Evolutionary conservation across 2,888 invertebrate species (phyloP).

Genomic region (Stenurella melanura): DNA sequence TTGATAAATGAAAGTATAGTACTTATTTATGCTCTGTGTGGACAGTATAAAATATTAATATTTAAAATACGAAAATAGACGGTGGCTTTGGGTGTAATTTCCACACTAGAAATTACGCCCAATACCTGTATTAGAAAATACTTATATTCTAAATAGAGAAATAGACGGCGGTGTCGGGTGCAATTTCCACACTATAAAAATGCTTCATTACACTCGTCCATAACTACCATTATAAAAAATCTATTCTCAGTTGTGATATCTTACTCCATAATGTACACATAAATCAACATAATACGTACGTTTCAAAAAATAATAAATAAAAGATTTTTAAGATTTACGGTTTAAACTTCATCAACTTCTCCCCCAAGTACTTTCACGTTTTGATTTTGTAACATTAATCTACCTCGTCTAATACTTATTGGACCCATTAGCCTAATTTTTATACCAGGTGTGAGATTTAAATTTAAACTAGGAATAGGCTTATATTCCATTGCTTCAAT

Average conservation of each 20-base stretch:
- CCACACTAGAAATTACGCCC: too few relatives aligned
- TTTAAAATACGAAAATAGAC: too few relatives aligned
- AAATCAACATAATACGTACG: neutral
- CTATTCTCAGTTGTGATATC: neutral
- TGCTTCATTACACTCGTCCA: too few relatives aligned
- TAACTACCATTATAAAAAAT: constrained; percentile 25
- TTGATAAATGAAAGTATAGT: too few relatives aligned
- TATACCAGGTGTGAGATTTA: constrained; percentile 78
- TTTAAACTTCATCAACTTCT: constrained; percentile 78
- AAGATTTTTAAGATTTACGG: neutral
- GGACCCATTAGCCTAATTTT: constrained; percentile 82
- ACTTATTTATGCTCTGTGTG: too few relatives aligned
- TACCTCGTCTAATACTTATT: constrained; percentile 81
- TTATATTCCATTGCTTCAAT: constrained; percentile 83
- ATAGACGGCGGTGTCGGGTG: too few relatives aligned
- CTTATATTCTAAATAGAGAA: too few relatives aligned
- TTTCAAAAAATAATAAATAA: neutral
- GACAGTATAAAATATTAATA: too few relatives aligned
- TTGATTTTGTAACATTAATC: constrained; percentile 79
- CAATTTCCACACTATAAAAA: too few relatives aligned
- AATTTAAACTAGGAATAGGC: constrained; percentile 76
- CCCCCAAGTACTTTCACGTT: constrained; percentile 82
- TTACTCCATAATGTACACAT: neutral
- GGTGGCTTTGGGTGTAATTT: too few relatives aligned
- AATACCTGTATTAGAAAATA: too few relatives aligned